Base-by-base conservation (phyloP, 2,888 invertebrate species). In the Drosophila limbata region DNA sequence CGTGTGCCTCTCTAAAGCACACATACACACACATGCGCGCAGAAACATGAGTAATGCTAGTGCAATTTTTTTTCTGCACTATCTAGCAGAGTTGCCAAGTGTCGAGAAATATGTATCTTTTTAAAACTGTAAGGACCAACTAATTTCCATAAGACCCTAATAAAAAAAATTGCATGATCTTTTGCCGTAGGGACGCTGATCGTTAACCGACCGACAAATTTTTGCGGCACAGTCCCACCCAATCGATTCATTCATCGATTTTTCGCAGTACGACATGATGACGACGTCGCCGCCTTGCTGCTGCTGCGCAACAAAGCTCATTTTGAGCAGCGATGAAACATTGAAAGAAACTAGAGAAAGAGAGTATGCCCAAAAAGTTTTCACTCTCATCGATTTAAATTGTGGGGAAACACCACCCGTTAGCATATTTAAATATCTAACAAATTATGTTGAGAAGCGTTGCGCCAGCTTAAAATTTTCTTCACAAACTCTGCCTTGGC, bases 201-300 rank as follows among this genome's bases (percentile, higher is more conserved):
- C 31, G 21, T 25, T 9, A 42, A 42, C 33, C n/a, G 17, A 44
- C 19, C 19, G 33, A 62, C 56, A 42, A 47, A 44, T 56, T 62
- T 56, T 53, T 61, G 61, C 50, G 25, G 19, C 56, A 56, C 65
- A 80, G 63, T 67, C 77, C 47, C 88, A 88, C 77, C 47, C 88
- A 88, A 92, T 92, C 91, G 92, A 92, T 92, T 91, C 91, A 91
- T 92, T 92, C 92, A 92, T 92, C 89, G 92, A 92, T 92, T 92
- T 92, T 92, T 91, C 89, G 85, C 90, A 89, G 83, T 73, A 77
- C 69, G 59, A 42, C 47, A 67, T 69, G 77, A 71, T 59, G 77
- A 73, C 63, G 77, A 69, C 56, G 79, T 39, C 64, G 81, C 31
- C 69, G 73, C 50, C 69, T 63, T 73, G 69, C 63, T 62, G 81